These are phyloP conservation scores for Gambusia affinis DNA, from an alignment of 2,113 vertebrate species.

Conservation along the genomic window DNA sequence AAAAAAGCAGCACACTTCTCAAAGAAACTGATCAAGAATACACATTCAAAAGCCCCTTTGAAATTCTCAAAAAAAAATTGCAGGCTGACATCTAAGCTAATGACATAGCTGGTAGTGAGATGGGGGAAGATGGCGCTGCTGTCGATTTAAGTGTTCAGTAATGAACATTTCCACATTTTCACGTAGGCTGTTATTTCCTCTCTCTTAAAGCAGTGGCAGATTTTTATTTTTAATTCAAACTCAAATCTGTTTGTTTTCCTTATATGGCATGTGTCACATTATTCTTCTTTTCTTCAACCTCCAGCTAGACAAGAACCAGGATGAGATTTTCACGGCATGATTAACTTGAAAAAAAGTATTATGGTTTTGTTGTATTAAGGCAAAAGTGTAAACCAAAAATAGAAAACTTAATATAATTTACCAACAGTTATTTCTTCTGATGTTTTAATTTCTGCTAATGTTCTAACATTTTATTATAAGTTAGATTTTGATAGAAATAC, in stretches of 20 bases:
- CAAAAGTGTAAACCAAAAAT: not conserved
- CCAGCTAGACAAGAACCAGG: not conserved
- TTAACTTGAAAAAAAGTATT: not conserved
- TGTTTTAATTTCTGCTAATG: not conserved
- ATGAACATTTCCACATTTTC: slow-evolving; percentile 37
- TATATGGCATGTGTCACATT: not conserved
- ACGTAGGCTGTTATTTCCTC: slow-evolving; percentile 20
- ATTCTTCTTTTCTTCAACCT: not conserved
- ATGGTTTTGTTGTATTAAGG: not conserved
- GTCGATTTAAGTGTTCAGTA: slow-evolving; percentile 31
- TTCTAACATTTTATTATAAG: not conserved
- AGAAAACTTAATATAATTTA: not conserved
- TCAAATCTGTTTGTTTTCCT: not conserved
- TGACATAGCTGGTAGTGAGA: slow-evolving; percentile 30
- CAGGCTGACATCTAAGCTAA: slow-evolving; percentile 17
- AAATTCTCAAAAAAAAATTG: slow-evolving; percentile 25
- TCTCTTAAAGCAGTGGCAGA: slow-evolving; percentile 3
- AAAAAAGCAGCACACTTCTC: slow-evolving; percentile 6
- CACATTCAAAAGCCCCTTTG: slow-evolving; percentile 10
- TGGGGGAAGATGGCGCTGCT: slow-evolving; percentile 8
- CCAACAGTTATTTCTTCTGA: not conserved
- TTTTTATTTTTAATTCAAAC: slow-evolving; percentile 12
- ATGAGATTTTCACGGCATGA: not conserved
- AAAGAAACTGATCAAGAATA: slow-evolving; percentile 5
- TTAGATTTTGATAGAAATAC: no score